phyloP scores from a whole-genome alignment of 2,797 vertebrate genomes.

The Otus scops region DNA sequence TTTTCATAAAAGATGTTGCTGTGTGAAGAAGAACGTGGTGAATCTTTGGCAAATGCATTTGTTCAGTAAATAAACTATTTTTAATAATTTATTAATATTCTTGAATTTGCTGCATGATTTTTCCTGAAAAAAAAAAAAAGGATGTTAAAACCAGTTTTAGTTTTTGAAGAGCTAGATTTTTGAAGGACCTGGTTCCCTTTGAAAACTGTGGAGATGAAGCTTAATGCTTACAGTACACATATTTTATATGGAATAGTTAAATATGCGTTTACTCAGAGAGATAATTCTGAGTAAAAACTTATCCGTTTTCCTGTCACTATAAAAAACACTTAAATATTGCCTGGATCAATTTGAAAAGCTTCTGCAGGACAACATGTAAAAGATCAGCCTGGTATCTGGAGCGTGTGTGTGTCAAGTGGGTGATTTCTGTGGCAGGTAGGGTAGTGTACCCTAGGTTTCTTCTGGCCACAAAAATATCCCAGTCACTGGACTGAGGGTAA shows the following conservation, averaged over 20 bases:
- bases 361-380: not conserved
- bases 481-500: not conserved
- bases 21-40: not conserved
- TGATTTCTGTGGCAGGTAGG: not conserved
- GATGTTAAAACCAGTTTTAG: not conserved
- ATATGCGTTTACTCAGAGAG: not conserved
- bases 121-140: not conserved
- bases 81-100: not conserved
- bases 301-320: not conserved
- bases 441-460: not conserved
- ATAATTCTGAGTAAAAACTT: not conserved
- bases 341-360: not conserved
- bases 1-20: conserved; percentile 12
- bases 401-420: accelerated
- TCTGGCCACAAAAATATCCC: not conserved
- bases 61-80: not conserved
- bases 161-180: not conserved
- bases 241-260: not conserved
- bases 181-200: not conserved
- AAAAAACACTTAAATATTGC: not conserved
- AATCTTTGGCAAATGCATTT: not conserved
- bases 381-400: not conserved
- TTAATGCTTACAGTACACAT: not conserved
- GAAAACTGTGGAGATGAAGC: not conserved
- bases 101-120: not conserved